Conservation (phyloP, 2,113 vertebrate genomes). For the Chloebia gouldiae region DNA sequence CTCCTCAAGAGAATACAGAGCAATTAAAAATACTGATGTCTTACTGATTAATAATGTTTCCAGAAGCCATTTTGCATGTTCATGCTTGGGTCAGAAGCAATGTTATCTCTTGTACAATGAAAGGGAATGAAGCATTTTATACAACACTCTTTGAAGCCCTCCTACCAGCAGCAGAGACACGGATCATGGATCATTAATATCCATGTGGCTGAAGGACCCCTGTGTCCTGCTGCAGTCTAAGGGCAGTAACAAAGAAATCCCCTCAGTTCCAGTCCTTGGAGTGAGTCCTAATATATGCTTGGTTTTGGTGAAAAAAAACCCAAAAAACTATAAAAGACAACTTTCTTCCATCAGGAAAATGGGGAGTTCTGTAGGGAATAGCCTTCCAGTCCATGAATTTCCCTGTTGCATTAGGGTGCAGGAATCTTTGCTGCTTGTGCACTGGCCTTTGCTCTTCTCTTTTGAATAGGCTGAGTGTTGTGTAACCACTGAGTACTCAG, state of each 20-base stretch:
- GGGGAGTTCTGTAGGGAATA: neutral
- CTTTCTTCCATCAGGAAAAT: neutral
- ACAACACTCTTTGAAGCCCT: neutral
- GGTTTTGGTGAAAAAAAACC: neutral
- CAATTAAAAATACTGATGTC: neutral
- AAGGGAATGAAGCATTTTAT: neutral
- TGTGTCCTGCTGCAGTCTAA: neutral
- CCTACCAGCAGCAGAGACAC: neutral
- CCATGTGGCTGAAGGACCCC: neutral
- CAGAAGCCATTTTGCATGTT: neutral
- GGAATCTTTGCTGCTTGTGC: neutral
- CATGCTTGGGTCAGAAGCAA: neutral
- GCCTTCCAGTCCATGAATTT: neutral
- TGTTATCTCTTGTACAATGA: neutral
- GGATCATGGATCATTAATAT: neutral
- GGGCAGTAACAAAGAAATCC: neutral
- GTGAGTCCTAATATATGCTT: neutral
- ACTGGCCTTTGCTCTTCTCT: neutral
- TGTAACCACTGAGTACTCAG: neutral
- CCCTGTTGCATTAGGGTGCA: neutral
- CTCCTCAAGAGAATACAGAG: neutral
- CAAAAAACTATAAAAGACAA: neutral
- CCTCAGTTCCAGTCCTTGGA: neutral
- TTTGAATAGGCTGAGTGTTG: neutral
- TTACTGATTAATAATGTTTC: neutral